Evolutionary conservation across 2,888 invertebrate species (phyloP).

Genomic region (Nymphalis polychloros): DNA sequence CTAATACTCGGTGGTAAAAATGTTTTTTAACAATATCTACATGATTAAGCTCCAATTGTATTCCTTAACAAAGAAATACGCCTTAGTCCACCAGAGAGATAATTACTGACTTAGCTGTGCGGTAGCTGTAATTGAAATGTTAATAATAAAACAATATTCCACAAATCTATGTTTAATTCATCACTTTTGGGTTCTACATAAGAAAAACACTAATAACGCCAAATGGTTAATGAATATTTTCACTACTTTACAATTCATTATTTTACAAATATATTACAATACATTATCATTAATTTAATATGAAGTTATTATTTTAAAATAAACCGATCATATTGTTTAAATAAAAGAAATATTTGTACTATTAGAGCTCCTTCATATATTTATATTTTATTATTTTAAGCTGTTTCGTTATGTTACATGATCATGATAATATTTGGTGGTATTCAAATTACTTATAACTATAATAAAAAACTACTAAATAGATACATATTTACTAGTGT

Average conservation of each 20-base stretch:
- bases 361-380: conserved; percentile 36
- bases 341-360: conserved; percentile 44
- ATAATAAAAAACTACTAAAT: no score
- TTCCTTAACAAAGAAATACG: no score
- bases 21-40: no score
- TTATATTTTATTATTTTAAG: neutral
- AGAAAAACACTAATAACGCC: conserved; percentile 69
- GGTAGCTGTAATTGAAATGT: conserved; percentile 34
- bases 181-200: conserved; percentile 69
- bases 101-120: no score
- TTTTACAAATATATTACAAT: conserved; percentile 30
- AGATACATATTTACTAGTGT: no score
- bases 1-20: no score
- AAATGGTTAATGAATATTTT: conserved; percentile 15
- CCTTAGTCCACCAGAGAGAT: no score
- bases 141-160: conserved; percentile 46
- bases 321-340: conserved; percentile 26
- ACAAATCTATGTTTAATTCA: conserved; percentile 72
- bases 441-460: no score
- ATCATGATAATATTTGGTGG: no score
- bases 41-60: no score
- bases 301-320: conserved; percentile 42
- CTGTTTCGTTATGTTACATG: neutral
- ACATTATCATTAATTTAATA: conserved; percentile 14
- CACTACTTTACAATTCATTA: conserved; percentile 21